Evolutionary conservation across 37 sponge, comb jelly and placozoan genomes (phyloP).

Genomic region (Eunapius fragilis): DNA sequence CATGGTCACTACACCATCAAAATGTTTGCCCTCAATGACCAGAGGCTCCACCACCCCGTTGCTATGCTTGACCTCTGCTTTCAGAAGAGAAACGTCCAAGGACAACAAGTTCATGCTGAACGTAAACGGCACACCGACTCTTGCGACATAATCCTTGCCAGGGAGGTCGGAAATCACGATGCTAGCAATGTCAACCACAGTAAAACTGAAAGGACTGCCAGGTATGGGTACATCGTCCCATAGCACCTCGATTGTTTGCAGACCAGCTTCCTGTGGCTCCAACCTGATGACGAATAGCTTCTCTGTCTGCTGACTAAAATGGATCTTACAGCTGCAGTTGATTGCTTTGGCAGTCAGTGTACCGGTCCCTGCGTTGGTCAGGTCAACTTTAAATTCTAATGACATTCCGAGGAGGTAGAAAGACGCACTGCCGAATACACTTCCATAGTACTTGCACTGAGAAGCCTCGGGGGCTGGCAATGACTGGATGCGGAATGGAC

Average conservation of each 20-base stretch:
- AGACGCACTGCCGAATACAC: constrained; percentile 35
- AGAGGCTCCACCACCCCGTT: constrained; percentile 9
- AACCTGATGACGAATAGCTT: constrained; percentile 62
- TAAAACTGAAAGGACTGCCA: constrained; percentile 76
- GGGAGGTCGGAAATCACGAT: constrained; percentile 52
- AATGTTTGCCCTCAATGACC: not conserved
- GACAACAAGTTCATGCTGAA: constrained; percentile 41
- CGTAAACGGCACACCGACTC: constrained; percentile 29
- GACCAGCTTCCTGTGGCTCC: constrained; percentile 58
- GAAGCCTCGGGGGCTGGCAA: constrained; percentile 66
- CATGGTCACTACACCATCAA: constrained; percentile 15
- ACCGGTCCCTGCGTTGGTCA: constrained; percentile 70
- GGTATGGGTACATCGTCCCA: constrained; percentile 80
- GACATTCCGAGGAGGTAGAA: constrained; percentile 54
- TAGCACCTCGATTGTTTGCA: constrained; percentile 65
- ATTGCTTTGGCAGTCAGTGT: constrained; percentile 49
- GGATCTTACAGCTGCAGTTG: constrained; percentile 17
- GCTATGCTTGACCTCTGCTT: constrained; percentile 18
- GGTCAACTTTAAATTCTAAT: constrained; percentile 78
- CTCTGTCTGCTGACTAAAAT: constrained; percentile 1
- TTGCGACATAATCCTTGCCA: constrained; percentile 11
- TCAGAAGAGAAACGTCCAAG: constrained; percentile 48
- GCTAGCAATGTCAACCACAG: constrained; percentile 60
- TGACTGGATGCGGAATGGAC: constrained; percentile 63
- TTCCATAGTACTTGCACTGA: constrained; percentile 53